phyloP scores from a whole-genome alignment of 2,113 vertebrate species.

The Nerophis ophidion region DNA sequence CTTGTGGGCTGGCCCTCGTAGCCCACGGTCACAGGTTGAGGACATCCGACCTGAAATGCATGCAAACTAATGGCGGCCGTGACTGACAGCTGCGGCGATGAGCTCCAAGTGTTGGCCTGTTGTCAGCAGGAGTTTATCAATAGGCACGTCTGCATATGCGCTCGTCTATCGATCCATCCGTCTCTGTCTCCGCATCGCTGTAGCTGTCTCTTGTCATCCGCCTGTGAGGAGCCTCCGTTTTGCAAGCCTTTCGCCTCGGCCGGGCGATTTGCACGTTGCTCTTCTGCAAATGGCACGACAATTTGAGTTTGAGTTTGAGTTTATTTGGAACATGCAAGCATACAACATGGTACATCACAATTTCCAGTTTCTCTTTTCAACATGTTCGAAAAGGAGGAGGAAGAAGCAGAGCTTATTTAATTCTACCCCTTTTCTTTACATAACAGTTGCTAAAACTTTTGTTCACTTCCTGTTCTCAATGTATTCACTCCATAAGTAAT shows the following conservation, averaged over 20 bases:
- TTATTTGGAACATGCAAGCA: too few species aligned
- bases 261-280: constrained; percentile 7
- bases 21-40: constrained; percentile 66
- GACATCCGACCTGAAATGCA: constrained; percentile 72
- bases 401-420: too few species aligned
- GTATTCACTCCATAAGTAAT: too few species aligned
- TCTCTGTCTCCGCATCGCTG: constrained; percentile 65
- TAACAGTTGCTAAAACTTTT: too few species aligned
- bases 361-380: too few species aligned
- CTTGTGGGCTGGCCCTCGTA: constrained; percentile 55
- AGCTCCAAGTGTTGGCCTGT: constrained; percentile 68
- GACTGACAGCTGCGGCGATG: constrained; percentile 69
- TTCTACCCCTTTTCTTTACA: too few species aligned
- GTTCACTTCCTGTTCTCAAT: too few species aligned
- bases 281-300: too few species aligned
- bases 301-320: too few species aligned
- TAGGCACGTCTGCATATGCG: constrained; percentile 67
- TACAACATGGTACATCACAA: too few species aligned
- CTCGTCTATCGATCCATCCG: constrained; percentile 67
- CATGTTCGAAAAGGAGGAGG: too few species aligned
- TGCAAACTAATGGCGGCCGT: constrained; percentile 68
- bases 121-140: constrained; percentile 76
- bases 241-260: constrained; percentile 41
- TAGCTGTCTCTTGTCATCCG: constrained; percentile 65
- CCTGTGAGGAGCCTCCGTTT: constrained; percentile 43